Base-by-base conservation (phyloP, 2,888 invertebrate species). In the Drosophila mimetica region DNA sequence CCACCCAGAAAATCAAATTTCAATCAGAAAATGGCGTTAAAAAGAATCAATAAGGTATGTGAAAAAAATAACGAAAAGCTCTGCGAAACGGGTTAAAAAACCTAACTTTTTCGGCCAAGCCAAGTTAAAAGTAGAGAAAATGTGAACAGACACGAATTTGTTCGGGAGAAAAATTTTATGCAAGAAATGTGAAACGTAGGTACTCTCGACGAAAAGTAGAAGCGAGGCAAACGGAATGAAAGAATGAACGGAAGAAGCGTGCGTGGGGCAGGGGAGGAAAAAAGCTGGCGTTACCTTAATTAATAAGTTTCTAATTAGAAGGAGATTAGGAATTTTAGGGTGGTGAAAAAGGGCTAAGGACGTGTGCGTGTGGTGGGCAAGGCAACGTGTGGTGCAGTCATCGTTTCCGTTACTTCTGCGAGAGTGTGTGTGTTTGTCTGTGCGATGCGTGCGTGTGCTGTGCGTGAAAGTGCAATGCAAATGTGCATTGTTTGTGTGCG, bases 41-140 rank as follows among this genome's bases (percentile, higher is more conserved):
- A 97, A 96, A 96, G 97, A 96, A 97, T 97, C 95, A 97, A 97
- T 95, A 97, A 97, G 97, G 91, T 91, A 91, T 88, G 89, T 90
- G 87, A 74, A 75, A 80, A 79, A 74, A 72, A 73, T 75, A 48
- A 25, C 25, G 2, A 41, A 67, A 79, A 74, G 58, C 28, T 60
- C 44, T 37, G 16, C 60, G 16, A 46, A 60, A 72, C 58, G 69
- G 30, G 13, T 6, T 28, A 18, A 14, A 50, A 70, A 60, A 60
- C 54, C 57, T 54, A 57, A 73, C 71, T 67, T 59, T 66, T 58
- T 32, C 11, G 46, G 22, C 13, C 20, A 42, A 30, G 66, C 59
- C 60, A 71, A 71, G 51, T 57, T 39, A 18, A 58, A 71, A 79
- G 69, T 67, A 32, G 77, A 75, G 75, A 80, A 76, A 79, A 76